Conservation (phyloP, 1,140 invertebrate species). For the Leptopilina clavipes region DNA sequence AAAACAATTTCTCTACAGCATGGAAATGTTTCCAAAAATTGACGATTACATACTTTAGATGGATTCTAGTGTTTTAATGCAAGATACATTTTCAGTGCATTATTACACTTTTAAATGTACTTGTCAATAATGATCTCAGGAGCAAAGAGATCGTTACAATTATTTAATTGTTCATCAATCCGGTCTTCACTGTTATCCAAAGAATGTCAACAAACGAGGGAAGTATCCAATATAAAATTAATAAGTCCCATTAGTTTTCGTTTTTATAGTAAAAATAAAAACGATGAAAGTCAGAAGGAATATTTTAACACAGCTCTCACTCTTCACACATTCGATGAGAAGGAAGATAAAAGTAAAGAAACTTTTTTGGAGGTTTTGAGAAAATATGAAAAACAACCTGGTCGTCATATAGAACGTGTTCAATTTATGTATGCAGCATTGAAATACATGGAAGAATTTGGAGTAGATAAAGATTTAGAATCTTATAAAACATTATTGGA, state of each 20-base stretch:
- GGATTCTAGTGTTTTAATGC: neutral
- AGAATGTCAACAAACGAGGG: neutral
- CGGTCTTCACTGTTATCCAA: neutral
- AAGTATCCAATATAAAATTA: neutral
- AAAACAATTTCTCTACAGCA: neutral
- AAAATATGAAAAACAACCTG: conserved; percentile 79
- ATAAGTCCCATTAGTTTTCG: neutral
- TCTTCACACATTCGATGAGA: conserved; percentile 71
- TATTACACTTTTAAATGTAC: neutral
- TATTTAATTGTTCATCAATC: neutral
- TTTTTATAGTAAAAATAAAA: neutral
- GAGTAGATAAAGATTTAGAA: conserved; percentile 91
- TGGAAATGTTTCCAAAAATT: neutral
- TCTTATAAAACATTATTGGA: conserved; percentile 93
- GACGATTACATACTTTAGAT: neutral
- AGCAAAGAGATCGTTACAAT: conserved; percentile 6
- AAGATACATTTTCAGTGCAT: neutral
- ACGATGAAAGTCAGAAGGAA: neutral
- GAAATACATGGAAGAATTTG: conserved; percentile 91
- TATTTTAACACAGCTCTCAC: conserved; percentile 21
- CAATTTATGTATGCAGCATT: conserved; percentile 95
- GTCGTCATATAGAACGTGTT: conserved; percentile 85
- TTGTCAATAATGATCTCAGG: neutral
- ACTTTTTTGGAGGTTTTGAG: conserved; percentile 85
- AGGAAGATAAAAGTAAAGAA: conserved; percentile 82